A percentile compares a stretch with the other conserved stretches of the same genome.
These are phyloP conservation scores for Malthinus seriepunctatus DNA, from an alignment of 2,888 invertebrate genomes.

Conservation along the genomic window DNA sequence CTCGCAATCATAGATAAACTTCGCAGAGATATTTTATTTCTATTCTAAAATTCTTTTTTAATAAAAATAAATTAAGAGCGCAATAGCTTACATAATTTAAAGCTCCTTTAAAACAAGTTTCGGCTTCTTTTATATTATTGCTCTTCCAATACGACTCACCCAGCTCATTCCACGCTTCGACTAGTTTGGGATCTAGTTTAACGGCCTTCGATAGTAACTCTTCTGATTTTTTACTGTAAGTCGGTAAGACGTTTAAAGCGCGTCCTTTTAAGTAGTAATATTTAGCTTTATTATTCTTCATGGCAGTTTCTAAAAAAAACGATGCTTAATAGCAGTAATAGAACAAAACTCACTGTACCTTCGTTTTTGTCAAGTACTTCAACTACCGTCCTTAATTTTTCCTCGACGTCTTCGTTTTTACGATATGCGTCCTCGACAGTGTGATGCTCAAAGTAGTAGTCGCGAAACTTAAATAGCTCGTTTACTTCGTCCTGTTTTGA, in stretches of 20 bases:
- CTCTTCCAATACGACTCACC: conserved; percentile 91
- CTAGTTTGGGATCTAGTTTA: conserved; percentile 78
- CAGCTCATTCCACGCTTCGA: conserved; percentile 86
- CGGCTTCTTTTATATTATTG: conserved; percentile 76
- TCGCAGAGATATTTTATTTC: conserved; percentile 75
- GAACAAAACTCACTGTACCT: conserved; percentile 53
- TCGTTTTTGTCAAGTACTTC: conserved; percentile 68
- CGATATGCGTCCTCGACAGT: conserved; percentile 68
- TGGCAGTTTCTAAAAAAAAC: conserved; percentile 45
- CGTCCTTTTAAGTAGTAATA: conserved; percentile 75
- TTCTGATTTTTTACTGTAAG: conserved; percentile 71
- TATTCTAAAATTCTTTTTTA: conserved; percentile 56
- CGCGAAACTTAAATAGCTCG: conserved; percentile 69
- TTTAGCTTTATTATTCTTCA: conserved; percentile 57
- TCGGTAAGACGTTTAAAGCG: conserved; percentile 71
- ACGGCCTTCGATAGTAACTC: conserved; percentile 80
- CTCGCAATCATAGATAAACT: conserved; percentile 81
- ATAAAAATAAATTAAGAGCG: neutral
- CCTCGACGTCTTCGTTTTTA: conserved; percentile 67
- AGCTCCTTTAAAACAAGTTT: conserved; percentile 81
- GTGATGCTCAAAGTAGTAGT: conserved; percentile 79
- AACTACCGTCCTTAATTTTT: conserved; percentile 64
- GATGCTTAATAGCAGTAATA: neutral
- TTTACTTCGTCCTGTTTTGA: conserved; percentile 64
- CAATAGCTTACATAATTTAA: conserved; percentile 62